phyloP scores from a whole-genome alignment of 53 echinoderm and acorn worm species.

The Patiria pectinifera region DNA sequence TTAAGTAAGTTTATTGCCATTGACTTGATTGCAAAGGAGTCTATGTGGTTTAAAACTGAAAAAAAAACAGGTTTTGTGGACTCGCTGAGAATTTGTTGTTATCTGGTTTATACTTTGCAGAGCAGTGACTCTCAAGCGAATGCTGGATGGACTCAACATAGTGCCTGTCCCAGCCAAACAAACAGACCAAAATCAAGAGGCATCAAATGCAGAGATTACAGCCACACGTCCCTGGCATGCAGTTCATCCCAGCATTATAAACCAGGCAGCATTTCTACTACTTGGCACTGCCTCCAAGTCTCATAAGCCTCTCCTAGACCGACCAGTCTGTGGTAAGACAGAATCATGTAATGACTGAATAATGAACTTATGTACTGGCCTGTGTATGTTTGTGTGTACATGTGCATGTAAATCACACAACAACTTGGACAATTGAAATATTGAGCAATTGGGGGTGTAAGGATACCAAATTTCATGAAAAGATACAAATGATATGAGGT shows the following conservation, averaged over 20 bases:
- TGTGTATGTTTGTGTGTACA: no score
- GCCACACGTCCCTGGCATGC: conserved; percentile 48
- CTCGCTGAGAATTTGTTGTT: no score
- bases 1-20: no score
- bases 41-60: no score
- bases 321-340: conserved; percentile 69
- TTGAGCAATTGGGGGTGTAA: no score
- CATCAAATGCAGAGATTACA: not conserved
- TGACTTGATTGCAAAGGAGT: no score
- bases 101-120: conserved; percentile 1
- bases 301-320: conserved; percentile 73
- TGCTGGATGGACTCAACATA: conserved; percentile 72
- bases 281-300: conserved; percentile 67
- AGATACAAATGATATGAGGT: no score
- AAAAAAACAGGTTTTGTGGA: no score
- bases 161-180: conserved; percentile 5
- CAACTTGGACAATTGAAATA: no score
- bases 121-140: conserved; percentile 65
- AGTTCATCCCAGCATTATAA: conserved; percentile 50
- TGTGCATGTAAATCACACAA: no score
- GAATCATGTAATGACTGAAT: not conserved
- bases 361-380: not conserved
- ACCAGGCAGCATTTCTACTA: conserved; percentile 61
- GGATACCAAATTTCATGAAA: no score
- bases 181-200: not conserved